Base-by-base conservation (phyloP, 2,888 invertebrate species). In the Cantharis rufa region DNA sequence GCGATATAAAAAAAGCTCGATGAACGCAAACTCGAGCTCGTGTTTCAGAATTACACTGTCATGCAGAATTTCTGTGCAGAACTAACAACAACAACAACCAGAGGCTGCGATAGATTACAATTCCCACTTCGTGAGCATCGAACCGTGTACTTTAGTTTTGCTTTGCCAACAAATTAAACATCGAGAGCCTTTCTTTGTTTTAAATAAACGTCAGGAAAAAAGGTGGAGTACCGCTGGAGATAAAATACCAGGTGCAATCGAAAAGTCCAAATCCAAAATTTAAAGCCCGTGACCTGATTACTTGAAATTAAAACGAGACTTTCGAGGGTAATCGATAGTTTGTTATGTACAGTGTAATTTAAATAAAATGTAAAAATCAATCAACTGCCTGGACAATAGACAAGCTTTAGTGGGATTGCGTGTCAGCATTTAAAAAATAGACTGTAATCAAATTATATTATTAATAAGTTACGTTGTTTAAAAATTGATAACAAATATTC, bases 101-200 rank as follows among this genome's bases (percentile, higher is more conserved):
- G 83, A 85, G 82, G 82, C 81, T 83, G 83, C 81, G 83, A 84
- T 84, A 82, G 83, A 82, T 84, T 83, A 71, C 78, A 84, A 85
- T 86, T 86, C 84, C 86, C 86, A 85, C 85, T 82, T 83, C 81
- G 82, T 84, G 83, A 79, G 81, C 85, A 86, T 83, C 85, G 84
- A 84, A 86, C 85, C 86, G 84, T 85, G 81, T 81, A 83, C 81
- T 82, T 83, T 83, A 81, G 71, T 76, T 76, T 69, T 68, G 71
- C 27, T 78, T 74, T 78, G 73, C 72, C 32, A 72, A 70, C 68
- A 77, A 74, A 74, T 71, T 77, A 66, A 74, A 77, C 64, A 63
- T 64, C 18, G 48, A 48, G n/a, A 66, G 18, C 24, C n/a, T 66
- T 66, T 66, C 64, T 66, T 66, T 66, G 21, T 66, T 64, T 64